Conservation (phyloP, 2,888 invertebrate species). For the Drosophila koepferae region DNA sequence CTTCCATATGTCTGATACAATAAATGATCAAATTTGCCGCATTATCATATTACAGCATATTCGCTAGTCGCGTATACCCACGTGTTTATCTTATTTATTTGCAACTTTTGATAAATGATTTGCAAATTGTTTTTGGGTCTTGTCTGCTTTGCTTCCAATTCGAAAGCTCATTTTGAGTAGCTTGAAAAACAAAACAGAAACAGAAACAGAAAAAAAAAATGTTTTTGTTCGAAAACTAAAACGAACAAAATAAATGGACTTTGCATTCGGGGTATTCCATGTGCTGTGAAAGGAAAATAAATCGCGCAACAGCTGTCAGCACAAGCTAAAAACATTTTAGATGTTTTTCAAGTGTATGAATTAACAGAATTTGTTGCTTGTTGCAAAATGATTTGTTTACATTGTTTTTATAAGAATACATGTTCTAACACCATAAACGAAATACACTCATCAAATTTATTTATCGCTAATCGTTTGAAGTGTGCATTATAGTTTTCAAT, state of each 20-base stretch:
- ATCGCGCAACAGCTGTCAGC: constrained; percentile 11
- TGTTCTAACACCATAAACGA: background rate
- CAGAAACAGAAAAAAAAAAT: background rate
- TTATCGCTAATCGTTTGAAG: background rate
- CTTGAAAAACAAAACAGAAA: background rate
- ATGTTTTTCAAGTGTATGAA: background rate
- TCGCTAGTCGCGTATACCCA: background rate
- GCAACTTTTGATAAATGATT: constrained; percentile 50
- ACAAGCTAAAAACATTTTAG: background rate
- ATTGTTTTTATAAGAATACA: background rate
- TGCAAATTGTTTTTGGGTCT: constrained; percentile 35
- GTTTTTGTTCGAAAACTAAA: background rate
- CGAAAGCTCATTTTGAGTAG: background rate
- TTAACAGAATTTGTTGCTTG: background rate
- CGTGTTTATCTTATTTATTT: constrained; percentile 29
- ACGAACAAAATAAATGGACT: background rate
- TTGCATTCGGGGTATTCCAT: constrained; percentile 13
- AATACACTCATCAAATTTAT: background rate
- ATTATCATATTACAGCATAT: constrained; percentile 11
- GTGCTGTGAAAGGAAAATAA: constrained; percentile 4
- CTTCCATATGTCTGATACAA: no score
- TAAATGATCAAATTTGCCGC: no score
- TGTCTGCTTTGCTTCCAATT: constrained; percentile 3
- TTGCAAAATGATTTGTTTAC: background rate
- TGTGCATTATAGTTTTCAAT: no score